Conservation (phyloP, 2,113 vertebrate species). For the Trogon surrucura region DNA sequence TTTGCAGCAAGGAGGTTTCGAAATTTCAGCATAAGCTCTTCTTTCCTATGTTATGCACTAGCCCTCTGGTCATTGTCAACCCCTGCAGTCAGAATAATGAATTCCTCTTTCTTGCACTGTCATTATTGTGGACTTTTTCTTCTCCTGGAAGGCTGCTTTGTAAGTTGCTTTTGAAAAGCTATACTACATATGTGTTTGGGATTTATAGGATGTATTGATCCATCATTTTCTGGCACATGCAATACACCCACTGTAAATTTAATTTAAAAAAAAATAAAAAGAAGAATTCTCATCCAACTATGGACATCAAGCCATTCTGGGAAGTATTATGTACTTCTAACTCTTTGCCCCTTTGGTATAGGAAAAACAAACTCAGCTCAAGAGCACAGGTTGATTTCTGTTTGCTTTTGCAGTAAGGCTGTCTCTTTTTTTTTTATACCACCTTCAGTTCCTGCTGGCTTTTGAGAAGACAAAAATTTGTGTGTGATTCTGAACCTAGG, state of each 20-base stretch:
- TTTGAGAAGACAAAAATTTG: background rate
- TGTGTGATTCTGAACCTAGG: background rate
- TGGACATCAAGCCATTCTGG: background rate
- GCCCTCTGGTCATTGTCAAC: constrained; percentile 30
- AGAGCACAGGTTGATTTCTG: background rate
- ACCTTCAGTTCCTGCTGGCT: background rate
- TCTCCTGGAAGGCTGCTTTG: constrained; percentile 11
- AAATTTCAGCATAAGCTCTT: background rate
- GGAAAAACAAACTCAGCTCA: background rate
- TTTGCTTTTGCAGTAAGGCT: background rate
- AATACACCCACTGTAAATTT: background rate
- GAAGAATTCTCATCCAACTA: background rate
- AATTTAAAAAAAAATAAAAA: background rate
- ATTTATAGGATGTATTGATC: background rate
- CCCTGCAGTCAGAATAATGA: constrained; percentile 1
- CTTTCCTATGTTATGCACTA: constrained; percentile 15
- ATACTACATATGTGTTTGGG: background rate
- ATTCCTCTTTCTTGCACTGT: constrained; percentile 5
- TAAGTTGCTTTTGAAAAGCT: constrained; percentile 20
- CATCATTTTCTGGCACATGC: background rate
- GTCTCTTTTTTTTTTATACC: background rate
- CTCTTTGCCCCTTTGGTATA: background rate
- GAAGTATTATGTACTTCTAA: background rate
- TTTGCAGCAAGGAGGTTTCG: background rate
- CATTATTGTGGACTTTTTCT: background rate